Conservation (phyloP, 53 echinoderm and acorn worm genomes). For the Arbacia lixula region DNA sequence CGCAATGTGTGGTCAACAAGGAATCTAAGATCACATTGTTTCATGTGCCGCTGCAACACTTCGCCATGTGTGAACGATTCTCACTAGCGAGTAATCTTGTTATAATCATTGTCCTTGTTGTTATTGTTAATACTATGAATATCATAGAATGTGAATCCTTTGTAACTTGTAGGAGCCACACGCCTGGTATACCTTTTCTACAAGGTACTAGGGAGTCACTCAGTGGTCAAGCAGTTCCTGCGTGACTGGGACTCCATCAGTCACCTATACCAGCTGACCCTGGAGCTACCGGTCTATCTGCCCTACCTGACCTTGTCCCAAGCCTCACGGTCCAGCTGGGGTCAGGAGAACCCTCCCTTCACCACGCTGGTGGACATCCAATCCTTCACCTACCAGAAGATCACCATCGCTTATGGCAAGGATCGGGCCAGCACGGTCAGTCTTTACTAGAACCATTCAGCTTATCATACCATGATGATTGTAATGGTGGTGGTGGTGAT, state of each 20-base stretch:
- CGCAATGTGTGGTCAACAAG: no score
- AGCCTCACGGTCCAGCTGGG: conserved; percentile 36
- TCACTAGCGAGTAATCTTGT: no score
- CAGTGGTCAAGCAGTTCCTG: conserved; percentile 73
- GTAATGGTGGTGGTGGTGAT: no score
- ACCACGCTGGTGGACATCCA: conserved; percentile 75
- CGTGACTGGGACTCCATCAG: conserved; percentile 91
- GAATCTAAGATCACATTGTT: no score
- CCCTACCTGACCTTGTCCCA: conserved; percentile 63
- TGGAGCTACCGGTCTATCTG: conserved; percentile 65
- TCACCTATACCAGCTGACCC: conserved; percentile 78
- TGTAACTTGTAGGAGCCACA: conserved; percentile 66
- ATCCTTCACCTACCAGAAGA: conserved; percentile 83
- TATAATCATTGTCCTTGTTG: no score
- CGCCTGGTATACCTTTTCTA: conserved; percentile 83
- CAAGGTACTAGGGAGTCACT: conserved; percentile 58
- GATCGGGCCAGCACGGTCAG: conserved; percentile 91
- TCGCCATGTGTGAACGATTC: no score
- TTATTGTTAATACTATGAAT: no score
- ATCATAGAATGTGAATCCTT: no score
- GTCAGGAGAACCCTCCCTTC: conserved; percentile 56
- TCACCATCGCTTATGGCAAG: conserved; percentile 86
- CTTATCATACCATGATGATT: no score
- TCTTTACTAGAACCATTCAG: no score
- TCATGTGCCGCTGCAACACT: no score